Conservation (phyloP, 2,797 vertebrate species). For the Enteromius mattozi region DNA sequence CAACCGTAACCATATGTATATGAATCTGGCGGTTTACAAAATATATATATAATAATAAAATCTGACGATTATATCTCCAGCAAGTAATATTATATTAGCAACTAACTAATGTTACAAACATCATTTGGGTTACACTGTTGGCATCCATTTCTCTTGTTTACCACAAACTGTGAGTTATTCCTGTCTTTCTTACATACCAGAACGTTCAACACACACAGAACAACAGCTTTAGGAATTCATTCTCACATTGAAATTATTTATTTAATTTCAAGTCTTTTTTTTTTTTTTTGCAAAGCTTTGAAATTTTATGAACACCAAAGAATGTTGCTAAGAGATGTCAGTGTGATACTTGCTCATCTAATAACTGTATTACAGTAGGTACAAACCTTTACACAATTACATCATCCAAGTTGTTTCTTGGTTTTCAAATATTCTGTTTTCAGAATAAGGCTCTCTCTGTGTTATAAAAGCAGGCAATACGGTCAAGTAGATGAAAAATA, state of each 20-base stretch:
- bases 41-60: neutral
- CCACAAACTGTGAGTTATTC: neutral
- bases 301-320: neutral
- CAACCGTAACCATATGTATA: no score
- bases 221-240: neutral
- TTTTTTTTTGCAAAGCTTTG: neutral
- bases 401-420: neutral
- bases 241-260: neutral
- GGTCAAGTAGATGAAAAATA: neutral
- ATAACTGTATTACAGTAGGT: neutral
- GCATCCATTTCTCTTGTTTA: neutral
- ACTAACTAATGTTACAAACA: neutral
- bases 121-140: neutral
- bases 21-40: neutral
- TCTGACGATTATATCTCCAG: neutral
- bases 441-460: neutral
- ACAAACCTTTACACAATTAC: neutral
- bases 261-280: neutral
- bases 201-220: no score
- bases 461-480: neutral
- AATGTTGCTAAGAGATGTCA: neutral
- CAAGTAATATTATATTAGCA: neutral
- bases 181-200: neutral
- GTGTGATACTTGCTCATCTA: neutral
- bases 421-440: neutral